phyloP scores from a whole-genome alignment of 23 tunicate genomes.

The Trididemnum miniatum region DNA sequence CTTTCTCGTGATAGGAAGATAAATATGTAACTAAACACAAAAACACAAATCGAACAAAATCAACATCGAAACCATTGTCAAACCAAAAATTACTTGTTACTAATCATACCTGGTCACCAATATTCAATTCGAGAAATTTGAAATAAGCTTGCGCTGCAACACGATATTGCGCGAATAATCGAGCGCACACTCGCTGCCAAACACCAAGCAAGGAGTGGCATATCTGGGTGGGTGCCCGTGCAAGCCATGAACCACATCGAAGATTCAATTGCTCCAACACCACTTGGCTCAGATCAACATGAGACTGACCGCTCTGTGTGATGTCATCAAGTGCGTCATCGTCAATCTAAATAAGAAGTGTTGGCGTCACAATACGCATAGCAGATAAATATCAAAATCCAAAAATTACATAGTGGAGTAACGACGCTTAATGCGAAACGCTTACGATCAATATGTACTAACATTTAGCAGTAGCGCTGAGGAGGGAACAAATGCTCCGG shows the following conservation, averaged over 20 bases:
- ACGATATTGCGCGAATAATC: slow-evolving; percentile 73
- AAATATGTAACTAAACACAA: not conserved
- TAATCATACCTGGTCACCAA: slow-evolving; percentile 60
- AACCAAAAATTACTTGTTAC: not conserved
- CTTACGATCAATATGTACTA: no score
- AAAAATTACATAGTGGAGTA: no score
- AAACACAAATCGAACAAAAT: no score
- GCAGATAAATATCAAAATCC: no score
- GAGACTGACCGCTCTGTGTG: slow-evolving; percentile 27
- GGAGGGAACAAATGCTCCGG: no score
- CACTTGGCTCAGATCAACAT: slow-evolving; percentile 42
- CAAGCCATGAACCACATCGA: slow-evolving; percentile 71
- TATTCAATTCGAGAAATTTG: slow-evolving; percentile 65
- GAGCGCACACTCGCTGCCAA: slow-evolving; percentile 77
- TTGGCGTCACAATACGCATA: no score
- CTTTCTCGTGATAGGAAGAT: not conserved
- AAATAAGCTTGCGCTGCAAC: slow-evolving; percentile 86
- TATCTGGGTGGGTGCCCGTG: slow-evolving; percentile 40
- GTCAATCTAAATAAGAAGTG: slow-evolving; percentile 32
- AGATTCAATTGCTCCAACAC: slow-evolving; percentile 58
- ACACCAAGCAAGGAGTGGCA: slow-evolving; percentile 41
- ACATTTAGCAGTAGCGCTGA: no score
- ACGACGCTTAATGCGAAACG: no score
- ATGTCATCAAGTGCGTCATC: slow-evolving; percentile 64
- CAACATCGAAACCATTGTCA: not conserved